A percentile compares a stretch with the other conserved stretches of the same genome.
These are phyloP conservation scores for Ascaphus truei DNA, from an alignment of 2,113 vertebrate genomes.

Conservation along the genomic window DNA sequence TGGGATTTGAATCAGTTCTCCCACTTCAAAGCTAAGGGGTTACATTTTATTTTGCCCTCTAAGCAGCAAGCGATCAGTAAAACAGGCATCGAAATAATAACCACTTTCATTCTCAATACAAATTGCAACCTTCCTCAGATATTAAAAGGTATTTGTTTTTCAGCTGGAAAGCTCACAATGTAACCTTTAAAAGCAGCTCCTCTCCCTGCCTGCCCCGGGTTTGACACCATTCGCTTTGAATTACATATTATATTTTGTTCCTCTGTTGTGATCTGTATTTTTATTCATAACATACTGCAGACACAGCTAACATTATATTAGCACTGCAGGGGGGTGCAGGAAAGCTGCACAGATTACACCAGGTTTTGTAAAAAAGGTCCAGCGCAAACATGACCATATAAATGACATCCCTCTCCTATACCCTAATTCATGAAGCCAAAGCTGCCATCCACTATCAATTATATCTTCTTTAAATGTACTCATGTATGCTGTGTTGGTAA, in stretches of 20 bases:
- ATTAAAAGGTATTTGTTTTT: neutral
- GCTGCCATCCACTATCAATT: neutral
- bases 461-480: neutral
- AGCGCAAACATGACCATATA: too few relatives aligned
- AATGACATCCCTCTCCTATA: neutral
- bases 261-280: constrained; percentile 25
- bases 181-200: neutral
- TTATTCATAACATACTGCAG: neutral
- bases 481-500: too few relatives aligned
- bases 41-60: too few relatives aligned
- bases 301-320: neutral
- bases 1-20: too few relatives aligned
- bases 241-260: neutral
- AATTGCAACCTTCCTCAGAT: neutral
- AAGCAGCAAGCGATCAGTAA: too few relatives aligned
- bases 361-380: too few relatives aligned
- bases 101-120: neutral
- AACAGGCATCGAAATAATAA: too few relatives aligned
- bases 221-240: neutral
- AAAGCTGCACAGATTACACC: neutral
- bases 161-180: neutral
- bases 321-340: neutral
- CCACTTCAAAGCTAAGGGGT: too few relatives aligned
- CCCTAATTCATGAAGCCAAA: neutral
- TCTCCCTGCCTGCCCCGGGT: neutral